phyloP scores from a whole-genome alignment of 2,113 vertebrate species.

The Melanerpes aurifrons region DNA sequence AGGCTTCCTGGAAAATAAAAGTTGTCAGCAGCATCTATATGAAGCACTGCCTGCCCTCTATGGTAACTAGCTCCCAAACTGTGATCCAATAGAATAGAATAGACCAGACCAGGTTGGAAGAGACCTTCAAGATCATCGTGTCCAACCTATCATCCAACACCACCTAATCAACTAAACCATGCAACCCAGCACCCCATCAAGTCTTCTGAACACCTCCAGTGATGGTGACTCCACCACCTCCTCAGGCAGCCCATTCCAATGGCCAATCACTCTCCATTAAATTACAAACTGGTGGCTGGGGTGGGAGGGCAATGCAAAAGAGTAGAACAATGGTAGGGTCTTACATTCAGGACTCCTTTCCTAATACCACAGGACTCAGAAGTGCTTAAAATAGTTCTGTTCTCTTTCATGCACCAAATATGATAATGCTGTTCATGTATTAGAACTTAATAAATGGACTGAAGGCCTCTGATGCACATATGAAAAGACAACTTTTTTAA shows the following conservation, averaged over 20 bases:
- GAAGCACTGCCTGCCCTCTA: neutral
- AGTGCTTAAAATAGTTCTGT: neutral
- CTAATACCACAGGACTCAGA: neutral
- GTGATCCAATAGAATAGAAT: neutral
- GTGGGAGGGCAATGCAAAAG: neutral
- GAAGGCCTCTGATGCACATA: neutral
- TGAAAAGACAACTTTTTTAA: neutral
- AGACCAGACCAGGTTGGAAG: too few relatives aligned
- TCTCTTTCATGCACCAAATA: neutral
- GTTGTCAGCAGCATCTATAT: neutral
- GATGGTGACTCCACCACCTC: too few relatives aligned
- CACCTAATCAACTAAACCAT: too few relatives aligned
- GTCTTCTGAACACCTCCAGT: too few relatives aligned
- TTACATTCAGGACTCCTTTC: neutral
- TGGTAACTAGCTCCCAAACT: neutral
- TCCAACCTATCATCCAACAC: too few relatives aligned
- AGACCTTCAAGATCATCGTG: too few relatives aligned
- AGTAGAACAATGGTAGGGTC: neutral
- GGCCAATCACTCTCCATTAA: neutral
- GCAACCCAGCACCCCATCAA: too few relatives aligned
- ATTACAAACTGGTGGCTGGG: neutral
- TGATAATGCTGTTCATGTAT: neutral
- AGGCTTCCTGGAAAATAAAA: neutral
- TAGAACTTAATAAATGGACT: neutral
- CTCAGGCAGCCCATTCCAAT: too few relatives aligned